Conservation (phyloP, 1,140 invertebrate species). For the Brachionus sp. region DNA sequence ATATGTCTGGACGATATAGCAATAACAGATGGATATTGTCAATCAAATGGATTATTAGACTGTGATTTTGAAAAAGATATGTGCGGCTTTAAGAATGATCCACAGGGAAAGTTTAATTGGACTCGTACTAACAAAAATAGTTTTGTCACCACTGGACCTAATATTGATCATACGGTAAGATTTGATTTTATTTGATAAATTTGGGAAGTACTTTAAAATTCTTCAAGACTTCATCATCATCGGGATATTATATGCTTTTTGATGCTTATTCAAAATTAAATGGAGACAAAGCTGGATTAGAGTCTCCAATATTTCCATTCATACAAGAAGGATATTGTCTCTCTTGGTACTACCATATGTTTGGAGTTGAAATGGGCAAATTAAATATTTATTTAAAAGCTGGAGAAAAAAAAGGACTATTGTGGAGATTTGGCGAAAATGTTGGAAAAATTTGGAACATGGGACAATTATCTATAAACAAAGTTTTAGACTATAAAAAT, state of each 20-base stretch:
- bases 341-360: slow-evolving; percentile 47
- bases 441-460: slow-evolving; percentile 36
- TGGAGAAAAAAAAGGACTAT: slow-evolving; percentile 21
- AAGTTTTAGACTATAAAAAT: slow-evolving; percentile 13
- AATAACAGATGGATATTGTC: slow-evolving; percentile 49
- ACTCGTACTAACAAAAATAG: slow-evolving; percentile 64
- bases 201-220: not conserved
- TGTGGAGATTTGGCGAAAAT: slow-evolving; percentile 40
- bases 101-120: slow-evolving; percentile 73
- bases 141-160: slow-evolving; percentile 51
- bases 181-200: not conserved
- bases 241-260: slow-evolving; percentile 36
- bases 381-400: slow-evolving; percentile 37
- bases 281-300: slow-evolving; percentile 36
- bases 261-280: not conserved
- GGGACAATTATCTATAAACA: not conserved
- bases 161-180: slow-evolving; percentile 52
- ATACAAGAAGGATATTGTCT: slow-evolving; percentile 40
- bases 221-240: not conserved
- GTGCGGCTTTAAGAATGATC: slow-evolving; percentile 72
- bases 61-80: slow-evolving; percentile 72
- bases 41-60: slow-evolving; percentile 43
- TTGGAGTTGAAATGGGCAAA: slow-evolving; percentile 45
- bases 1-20: slow-evolving; percentile 54
- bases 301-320: slow-evolving; percentile 14